These are phyloP conservation scores for Lepidotrigona ventralis DNA, from an alignment of 1,140 invertebrate genomes.

Conservation along the genomic window DNA sequence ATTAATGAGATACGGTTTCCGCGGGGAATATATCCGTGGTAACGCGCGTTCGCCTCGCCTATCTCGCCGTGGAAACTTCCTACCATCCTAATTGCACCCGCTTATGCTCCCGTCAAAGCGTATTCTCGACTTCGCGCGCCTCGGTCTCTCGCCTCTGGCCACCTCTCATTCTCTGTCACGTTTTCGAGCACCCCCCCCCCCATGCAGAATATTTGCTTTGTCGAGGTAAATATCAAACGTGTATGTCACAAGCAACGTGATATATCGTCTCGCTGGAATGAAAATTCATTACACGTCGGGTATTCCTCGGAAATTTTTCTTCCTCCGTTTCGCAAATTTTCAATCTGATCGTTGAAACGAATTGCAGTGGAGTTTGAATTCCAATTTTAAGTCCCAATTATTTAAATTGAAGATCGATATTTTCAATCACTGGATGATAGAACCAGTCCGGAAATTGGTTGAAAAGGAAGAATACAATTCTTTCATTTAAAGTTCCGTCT, in stretches of 20 bases:
- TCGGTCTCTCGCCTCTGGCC: slow-evolving; percentile 34
- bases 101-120: slow-evolving; percentile 34
- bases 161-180: background rate
- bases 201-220: background rate
- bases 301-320: too few species aligned
- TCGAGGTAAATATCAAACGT: background rate
- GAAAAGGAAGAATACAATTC: too few species aligned
- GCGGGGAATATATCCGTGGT: slow-evolving; percentile 63
- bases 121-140: slow-evolving; percentile 30
- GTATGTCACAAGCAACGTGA: background rate
- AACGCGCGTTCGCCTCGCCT: slow-evolving; percentile 69
- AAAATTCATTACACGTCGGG: too few species aligned
- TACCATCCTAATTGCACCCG: slow-evolving; percentile 62
- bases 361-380: too few species aligned
- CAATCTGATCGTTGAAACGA: too few species aligned
- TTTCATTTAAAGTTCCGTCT: too few species aligned
- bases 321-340: too few species aligned
- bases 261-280: too few species aligned
- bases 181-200: slow-evolving; percentile 16
- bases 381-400: too few species aligned
- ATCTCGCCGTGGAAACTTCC: slow-evolving; percentile 65
- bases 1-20: slow-evolving; percentile 71
- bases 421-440: too few species aligned
- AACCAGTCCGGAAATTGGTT: too few species aligned
- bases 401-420: too few species aligned